Evolutionary conservation across 2,113 vertebrate species (phyloP), one percentile per base, ranked within the genome.

Genomic region (Hepsetus odoe): DNA sequence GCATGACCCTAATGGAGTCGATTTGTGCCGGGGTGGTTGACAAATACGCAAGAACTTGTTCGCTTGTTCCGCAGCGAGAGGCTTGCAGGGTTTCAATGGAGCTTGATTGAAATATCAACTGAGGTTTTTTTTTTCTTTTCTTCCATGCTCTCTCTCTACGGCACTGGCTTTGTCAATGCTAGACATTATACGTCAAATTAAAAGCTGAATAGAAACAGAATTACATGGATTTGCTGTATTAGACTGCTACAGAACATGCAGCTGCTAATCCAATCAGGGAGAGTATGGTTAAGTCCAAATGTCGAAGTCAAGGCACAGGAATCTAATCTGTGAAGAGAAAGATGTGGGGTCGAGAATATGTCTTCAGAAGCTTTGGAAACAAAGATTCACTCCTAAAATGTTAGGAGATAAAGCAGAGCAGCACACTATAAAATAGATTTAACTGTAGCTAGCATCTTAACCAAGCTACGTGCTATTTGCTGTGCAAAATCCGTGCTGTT

Each of bases 41-140:
- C 38, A 71, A 72, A 67, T 59, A 5, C 35, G 24, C 28, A 16
- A 66, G 53, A 67, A 65, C 68, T 56, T 72, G 38, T 65, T 66
- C 72, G 44, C 65, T 33, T 70, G 13, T n/a, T 55, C 53, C 35
- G 66, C 74, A 81, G 59, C 1, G 14, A 44, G 62, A 65, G 58
- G 42, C 69, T 32, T 8, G 5, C 35, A 65, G 14, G 22, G 67
- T 72, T 72, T 67, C 58, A 58, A 11, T 28, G 68, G 22, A 35
- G 30, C 32, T 62, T 72, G 59, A 80, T 80, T 80, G 65, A 80
- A 80, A 75, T 56, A 75, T 30, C 44, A 62, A 22, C 11, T 16
- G 71, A 40, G 22, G 40, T 49, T 24, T 49, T 40, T 65, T 56
- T 53, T 49, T 24, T 49, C 28, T 65, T 56, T 42, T 16, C 56